Base-by-base conservation (phyloP, 1,140 invertebrate genomes). In the Hyposmocoma kahamanoa region DNA sequence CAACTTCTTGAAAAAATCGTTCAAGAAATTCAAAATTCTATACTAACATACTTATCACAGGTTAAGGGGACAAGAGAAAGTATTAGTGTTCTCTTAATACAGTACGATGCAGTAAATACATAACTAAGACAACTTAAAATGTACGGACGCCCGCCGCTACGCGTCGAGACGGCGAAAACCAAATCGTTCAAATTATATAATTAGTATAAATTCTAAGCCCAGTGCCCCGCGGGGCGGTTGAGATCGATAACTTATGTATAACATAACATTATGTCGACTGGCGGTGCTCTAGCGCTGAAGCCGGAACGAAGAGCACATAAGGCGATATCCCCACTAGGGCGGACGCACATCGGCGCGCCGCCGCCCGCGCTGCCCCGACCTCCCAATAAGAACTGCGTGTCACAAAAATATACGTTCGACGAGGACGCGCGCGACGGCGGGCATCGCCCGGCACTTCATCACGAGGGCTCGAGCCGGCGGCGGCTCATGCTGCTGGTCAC, bases 21-120 rank as follows among this genome's bases (percentile, higher is more conserved):
- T 77, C 72, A 77, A 80, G 73, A 75, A 79, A 74, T 74, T 62
- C 65, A 69, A 73, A 55, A 67, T 49, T 68, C 71, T 82, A 82
- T 59, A 67, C 81, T 84, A 84, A 84, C 68, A 70, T 84, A 82
- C 81, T 82, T 82, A 84, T 84, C 81, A 84, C 78, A 84, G 81
- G 81, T 84, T 80, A 84, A 82, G 73, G 81, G 81, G 81, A 84
- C 78, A 83, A 83, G 81, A 84, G 76, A 80, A 79, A 84, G 70
- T 79, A 79, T 81, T 73, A 79, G 72, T 73, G 73, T 82, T 80
- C 78, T 81, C 75, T 83, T 65, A 72, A 69, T 75, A 72, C 68
- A 67, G 59, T 72, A 76, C 56, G 22, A 59, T 69, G 60, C 39
- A 49, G 67, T 62, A 67, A 56, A 73, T 61, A 64, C 62, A 70